These are phyloP conservation scores for Gorsachius magnificus DNA, from an alignment of 2,797 vertebrate species.

Conservation along the genomic window DNA sequence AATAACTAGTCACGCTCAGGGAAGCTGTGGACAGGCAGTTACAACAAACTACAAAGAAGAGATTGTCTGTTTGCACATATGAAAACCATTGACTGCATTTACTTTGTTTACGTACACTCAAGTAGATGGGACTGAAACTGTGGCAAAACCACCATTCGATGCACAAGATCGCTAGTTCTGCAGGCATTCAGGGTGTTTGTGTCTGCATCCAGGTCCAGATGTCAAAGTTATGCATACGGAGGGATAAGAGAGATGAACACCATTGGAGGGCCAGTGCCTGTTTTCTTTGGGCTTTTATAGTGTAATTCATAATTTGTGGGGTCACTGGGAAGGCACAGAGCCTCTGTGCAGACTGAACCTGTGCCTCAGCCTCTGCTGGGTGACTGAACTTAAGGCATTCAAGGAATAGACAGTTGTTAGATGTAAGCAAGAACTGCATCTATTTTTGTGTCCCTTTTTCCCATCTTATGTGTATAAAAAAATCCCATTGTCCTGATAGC, in stretches of 20 bases:
- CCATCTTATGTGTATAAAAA: neutral
- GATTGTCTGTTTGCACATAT: neutral
- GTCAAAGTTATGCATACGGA: neutral
- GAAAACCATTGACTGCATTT: neutral
- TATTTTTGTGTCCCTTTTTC: neutral
- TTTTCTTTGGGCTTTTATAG: neutral
- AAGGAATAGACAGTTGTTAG: neutral
- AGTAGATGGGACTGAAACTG: neutral
- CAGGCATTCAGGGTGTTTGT: neutral
- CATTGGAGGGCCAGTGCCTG: neutral
- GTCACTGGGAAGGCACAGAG: neutral
- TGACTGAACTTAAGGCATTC: neutral
- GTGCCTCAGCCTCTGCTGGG: neutral
- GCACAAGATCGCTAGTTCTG: neutral
- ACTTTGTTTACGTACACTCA: neutral
- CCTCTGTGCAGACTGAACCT: neutral
- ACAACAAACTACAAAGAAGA: neutral
- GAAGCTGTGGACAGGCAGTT: neutral
- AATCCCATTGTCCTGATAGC: neutral
- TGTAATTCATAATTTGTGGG: neutral
- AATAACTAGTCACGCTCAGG: neutral
- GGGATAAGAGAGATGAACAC: neutral
- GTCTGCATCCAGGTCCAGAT: neutral
- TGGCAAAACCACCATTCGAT: neutral
- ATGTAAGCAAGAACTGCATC: neutral